A percentile compares a stretch with the other conserved stretches of the same genome.
Evolutionary conservation across 2,888 invertebrate genomes (phyloP).

Genomic region (Trissonchulus latispiculum): DNA sequence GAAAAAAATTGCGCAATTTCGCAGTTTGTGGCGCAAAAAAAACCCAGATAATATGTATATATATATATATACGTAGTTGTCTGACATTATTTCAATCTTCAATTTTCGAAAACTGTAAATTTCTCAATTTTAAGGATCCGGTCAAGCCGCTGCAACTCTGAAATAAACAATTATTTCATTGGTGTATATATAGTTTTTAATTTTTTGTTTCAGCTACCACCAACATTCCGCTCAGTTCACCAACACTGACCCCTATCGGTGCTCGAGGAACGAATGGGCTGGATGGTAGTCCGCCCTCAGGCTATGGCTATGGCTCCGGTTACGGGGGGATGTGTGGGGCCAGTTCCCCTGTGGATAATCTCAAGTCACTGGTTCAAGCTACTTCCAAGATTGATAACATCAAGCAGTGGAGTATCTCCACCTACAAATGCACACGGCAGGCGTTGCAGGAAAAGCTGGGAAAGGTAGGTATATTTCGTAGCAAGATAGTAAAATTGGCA

Average conservation of each 20-base stretch:
- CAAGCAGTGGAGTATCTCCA: conserved; percentile 93
- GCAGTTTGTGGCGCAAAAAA: too few relatives aligned
- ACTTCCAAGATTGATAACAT: conserved; percentile 71
- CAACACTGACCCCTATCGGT: background rate
- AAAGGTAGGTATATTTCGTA: conserved; percentile 51
- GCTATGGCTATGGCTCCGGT: conserved; percentile 5
- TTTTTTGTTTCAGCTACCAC: background rate
- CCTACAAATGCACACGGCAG: conserved; percentile 95
- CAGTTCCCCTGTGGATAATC: background rate
- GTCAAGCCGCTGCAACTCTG: too few relatives aligned
- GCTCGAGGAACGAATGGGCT: background rate
- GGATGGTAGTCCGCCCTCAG: background rate
- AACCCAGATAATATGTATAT: too few relatives aligned
- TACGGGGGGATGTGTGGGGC: conserved; percentile 11
- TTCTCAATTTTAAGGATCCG: too few relatives aligned
- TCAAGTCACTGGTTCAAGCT: conserved; percentile 31
- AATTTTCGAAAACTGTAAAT: too few relatives aligned
- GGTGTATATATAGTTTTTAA: too few relatives aligned
- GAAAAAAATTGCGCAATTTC: too few relatives aligned
- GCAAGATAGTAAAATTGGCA: too few relatives aligned
- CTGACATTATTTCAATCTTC: too few relatives aligned
- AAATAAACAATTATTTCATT: too few relatives aligned
- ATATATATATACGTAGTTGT: too few relatives aligned
- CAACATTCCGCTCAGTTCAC: background rate
- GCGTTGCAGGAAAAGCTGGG: conserved; percentile 90